phyloP scores from a whole-genome alignment of 2,888 invertebrate genomes.

The Thymelicus sylvestris region DNA sequence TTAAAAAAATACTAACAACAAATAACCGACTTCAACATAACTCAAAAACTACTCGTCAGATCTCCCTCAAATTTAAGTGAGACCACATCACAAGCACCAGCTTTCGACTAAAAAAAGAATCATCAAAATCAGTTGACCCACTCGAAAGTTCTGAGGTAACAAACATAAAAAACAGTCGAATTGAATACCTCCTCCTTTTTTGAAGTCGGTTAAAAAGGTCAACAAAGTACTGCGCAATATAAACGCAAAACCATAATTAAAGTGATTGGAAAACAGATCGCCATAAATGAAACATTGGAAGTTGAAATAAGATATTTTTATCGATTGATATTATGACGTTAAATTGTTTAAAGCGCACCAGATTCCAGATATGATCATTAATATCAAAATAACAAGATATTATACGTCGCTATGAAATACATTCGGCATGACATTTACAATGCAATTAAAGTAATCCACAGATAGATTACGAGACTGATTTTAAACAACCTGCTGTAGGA shows the following conservation, averaged over 20 bases:
- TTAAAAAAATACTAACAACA: no score
- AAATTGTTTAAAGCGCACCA: constrained; percentile 25
- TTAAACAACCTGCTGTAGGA: constrained; percentile 13
- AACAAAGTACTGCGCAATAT: neutral
- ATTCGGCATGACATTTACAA: constrained; percentile 35
- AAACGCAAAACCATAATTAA: neutral
- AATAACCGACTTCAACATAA: no score
- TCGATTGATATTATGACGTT: constrained; percentile 13
- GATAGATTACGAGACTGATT: constrained; percentile 33
- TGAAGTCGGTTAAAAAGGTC: no score
- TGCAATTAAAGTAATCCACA: constrained; percentile 33
- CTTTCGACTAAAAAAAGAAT: no score
- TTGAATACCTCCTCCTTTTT: no score
- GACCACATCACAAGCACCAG: no score
- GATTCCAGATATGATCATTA: constrained; percentile 24
- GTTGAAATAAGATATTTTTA: constrained; percentile 23
- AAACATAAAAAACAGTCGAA: no score
- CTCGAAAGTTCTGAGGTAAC: no score
- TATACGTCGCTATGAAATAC: constrained; percentile 22
- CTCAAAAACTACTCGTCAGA: no score
- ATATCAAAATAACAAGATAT: constrained; percentile 32
- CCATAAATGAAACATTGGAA: constrained; percentile 3
- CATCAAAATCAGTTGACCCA: no score
- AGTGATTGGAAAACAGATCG: neutral
- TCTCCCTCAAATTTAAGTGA: no score